Evolutionary conservation across 2,113 vertebrate species (phyloP), one percentile per base, ranked within the genome.

Genomic region (Rhynchopsitta pachyrhyncha): DNA sequence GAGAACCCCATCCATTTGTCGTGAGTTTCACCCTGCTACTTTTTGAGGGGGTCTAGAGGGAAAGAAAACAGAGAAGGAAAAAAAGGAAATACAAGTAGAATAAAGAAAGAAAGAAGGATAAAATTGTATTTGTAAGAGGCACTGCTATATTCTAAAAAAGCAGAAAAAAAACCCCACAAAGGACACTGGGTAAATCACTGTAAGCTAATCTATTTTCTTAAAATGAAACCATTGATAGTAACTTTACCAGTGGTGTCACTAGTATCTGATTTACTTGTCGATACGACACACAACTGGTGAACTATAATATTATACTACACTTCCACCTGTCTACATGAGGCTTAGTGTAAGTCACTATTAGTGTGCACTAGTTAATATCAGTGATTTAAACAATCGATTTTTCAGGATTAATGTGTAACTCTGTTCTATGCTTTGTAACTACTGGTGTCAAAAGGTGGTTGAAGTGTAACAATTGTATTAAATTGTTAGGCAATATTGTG

Each of bases 1-100:
- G 99, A 98, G 99, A 97, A 98, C 98, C 8, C 99, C 99, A 7
- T 98, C 98, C 25, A 57, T 99, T 76, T 99, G 99, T 93, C 99
- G 99, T 99, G 94, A 99, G 99, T 99, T 50, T 60, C 15, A 46
- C 17, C 7, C 10, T 41, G 53, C 27, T 91, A 33, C 23, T 55
- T 86, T 71, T 42, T 78, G 31, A 82, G 85, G 31, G 24, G 39
- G 24, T 71, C 20, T 27, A 86, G 42, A 62, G 22, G 18, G 59
- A 81, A 75, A 90, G 4, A 63, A 74, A 93, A 76, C 16, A 85
- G 18, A 41, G 13, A 52, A 50, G 3, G 9, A 14, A 8, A 15
- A 14, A 74, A 80, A 60, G 31, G 31, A 75, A 77, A 84, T 4
- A 15, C 8, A 39, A 75, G 11, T n/a, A 53, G 41, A 62, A 78